Evolutionary conservation across 2,888 invertebrate genomes (phyloP), one percentile per base, ranked within the genome.

Genomic region (Heliconius cydno): DNA sequence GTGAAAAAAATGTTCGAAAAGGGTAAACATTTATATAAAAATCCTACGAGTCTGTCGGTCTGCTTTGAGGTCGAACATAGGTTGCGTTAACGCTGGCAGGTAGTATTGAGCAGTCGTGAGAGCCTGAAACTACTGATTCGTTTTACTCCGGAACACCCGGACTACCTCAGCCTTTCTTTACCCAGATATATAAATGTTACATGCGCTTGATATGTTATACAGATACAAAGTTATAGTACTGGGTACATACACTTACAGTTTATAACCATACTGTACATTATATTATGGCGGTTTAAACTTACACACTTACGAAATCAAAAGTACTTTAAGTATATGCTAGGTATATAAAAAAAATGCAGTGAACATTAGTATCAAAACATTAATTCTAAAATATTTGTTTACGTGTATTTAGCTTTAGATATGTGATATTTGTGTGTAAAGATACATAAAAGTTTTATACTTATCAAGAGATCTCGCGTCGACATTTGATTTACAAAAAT

Each of bases 311-410:
- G 86, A 90, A 88, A 91, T 90, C 90, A 86, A 86, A 88, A 88
- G 77, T 83, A 82, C 79, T 91, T 92, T 88, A 89, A 91, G 89
- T 91, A 92, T 89, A 92, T 88, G 91, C 90, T 92, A 92, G 90
- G 87, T 89, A 90, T 91, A 92, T 90, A 84, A 91, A 92, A 92
- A 93, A 94, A 93, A 93, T 90, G 92, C 90, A 89, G 91, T 92
- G 93, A 94, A 94, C 92, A 94, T 93, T 89, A 88, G 88, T 95
- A 95, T 94, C 94, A 95, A 95, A 95, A 95, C 91, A 91, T 94
- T 92, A 92, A 87, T 87, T 88, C 91, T 93, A 93, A 92, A 91
- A 91, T 91, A 89, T 84, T 90, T 91, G 92, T 90, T 89, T 89
- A 88, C 86, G 91, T 90, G 90, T 91, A 89, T 87, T 88, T 88